Percentiles rank a stretch among this genome's conserved stretches.
Conservation (phyloP, 2,888 invertebrate species). For the Ariolimax columbianus region DNA sequence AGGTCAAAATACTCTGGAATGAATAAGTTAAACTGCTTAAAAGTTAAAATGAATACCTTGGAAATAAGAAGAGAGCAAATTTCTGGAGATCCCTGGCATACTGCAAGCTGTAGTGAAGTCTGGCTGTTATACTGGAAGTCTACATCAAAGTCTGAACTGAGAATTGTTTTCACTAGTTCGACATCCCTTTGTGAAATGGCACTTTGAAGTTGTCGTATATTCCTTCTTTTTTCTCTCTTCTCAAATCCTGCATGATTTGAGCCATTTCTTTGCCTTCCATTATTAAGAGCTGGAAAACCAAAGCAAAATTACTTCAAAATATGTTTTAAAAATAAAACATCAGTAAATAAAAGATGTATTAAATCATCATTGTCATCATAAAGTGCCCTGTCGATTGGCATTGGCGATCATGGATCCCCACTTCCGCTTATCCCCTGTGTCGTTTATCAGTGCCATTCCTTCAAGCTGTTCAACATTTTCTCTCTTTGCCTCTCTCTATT, state of each 20-base stretch:
- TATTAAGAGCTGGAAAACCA: not conserved
- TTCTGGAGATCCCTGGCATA: conserved; percentile 66
- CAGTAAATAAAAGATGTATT: too few species aligned
- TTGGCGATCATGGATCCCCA: too few species aligned
- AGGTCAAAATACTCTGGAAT: too few species aligned
- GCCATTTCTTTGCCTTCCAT: conserved; percentile 28
- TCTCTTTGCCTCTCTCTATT: too few species aligned
- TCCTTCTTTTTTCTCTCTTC: conserved; percentile 71
- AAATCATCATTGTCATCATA: too few species aligned
- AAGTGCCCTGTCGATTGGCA: too few species aligned
- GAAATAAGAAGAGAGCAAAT: conserved; percentile 70
- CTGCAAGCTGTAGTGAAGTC: conserved; percentile 74
- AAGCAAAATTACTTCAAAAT: not conserved
- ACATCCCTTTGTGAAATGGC: conserved; percentile 67
- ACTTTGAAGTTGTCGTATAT: conserved; percentile 71
- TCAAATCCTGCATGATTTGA: conserved; percentile 62
- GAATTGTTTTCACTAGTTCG: conserved; percentile 62
- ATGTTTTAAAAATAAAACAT: not conserved
- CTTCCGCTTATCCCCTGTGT: too few species aligned
- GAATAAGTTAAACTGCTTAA: too few species aligned
- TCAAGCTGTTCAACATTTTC: too few species aligned
- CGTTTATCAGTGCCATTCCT: too few species aligned
- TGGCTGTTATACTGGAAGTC: conserved; percentile 75
- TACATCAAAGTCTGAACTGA: conserved; percentile 71
- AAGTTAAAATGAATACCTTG: conserved; percentile 33